Conservation (phyloP, 92 coral and sea anemone species). For the Epizoanthus fatuus region DNA sequence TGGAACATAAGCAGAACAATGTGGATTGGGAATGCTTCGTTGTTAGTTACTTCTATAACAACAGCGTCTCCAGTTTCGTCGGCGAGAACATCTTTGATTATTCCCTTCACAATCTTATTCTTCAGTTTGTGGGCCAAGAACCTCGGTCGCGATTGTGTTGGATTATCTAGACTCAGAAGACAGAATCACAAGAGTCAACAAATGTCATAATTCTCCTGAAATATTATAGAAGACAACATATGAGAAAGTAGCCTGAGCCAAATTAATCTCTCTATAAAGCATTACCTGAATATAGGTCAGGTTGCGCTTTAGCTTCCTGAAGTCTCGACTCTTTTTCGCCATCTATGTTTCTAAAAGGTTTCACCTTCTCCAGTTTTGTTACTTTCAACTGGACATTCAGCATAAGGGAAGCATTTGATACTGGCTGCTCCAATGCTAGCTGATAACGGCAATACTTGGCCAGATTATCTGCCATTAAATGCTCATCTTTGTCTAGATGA, state of each 20-base stretch:
- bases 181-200: too few relatives aligned
- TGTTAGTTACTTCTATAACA: slow-evolving; percentile 16
- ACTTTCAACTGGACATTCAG: neutral
- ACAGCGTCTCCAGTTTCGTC: slow-evolving; percentile 31
- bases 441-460: neutral
- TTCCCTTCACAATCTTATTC: too few relatives aligned
- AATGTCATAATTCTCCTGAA: too few relatives aligned
- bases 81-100: neutral
- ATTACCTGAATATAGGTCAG: neutral
- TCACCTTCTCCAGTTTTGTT: slow-evolving; percentile 6
- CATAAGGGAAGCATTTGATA: neutral
- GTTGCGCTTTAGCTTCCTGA: neutral
- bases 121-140: too few relatives aligned
- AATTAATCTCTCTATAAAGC: too few relatives aligned
- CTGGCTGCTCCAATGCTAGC: slow-evolving; percentile 11
- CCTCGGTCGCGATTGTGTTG: too few relatives aligned
- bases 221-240: too few relatives aligned
- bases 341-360: neutral
- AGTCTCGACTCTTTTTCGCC: neutral
- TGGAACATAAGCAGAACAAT: slow-evolving; percentile 16
- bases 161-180: too few relatives aligned
- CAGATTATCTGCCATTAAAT: neutral
- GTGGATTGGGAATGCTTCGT: slow-evolving; percentile 22
- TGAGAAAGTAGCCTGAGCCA: too few relatives aligned
- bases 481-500: neutral